Base-by-base conservation (phyloP, 2,797 vertebrate genomes). In the Microchirus variegatus region DNA sequence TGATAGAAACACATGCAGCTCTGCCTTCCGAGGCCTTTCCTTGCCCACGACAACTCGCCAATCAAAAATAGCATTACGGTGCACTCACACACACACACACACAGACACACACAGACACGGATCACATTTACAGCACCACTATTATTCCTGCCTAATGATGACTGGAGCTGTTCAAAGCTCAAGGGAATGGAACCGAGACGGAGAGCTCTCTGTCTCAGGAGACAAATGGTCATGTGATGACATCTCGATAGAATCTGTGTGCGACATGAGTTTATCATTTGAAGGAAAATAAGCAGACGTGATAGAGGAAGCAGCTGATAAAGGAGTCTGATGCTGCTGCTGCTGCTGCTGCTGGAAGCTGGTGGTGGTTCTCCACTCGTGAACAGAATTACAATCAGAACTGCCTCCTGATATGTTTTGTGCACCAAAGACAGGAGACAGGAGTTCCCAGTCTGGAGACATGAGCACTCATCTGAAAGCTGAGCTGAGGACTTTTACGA, bases 351-450 rank as follows among this genome's bases (percentile, higher is more conserved):
- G 48, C 45, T 65, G 62, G 22, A 22, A 22, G 22, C 50, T 67
- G 70, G 37, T 51, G 69, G 18, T 53, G 56, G 41, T 15, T 48
- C 58, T 80, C 59, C 53, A 63, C 37, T 53, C 74, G 78, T 89
- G 82, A 69, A 42, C 69, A 57, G 86, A 85, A 85, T 91, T 49
- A 77, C 60, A 89, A 90, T 63, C 0, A 71, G 53, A 67, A 10
- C 53, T 15, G 40, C 64, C 10, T 63, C 59, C 50, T 61, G 46
- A 65, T 50, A 17, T 42, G 45, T 22, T 67, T 48, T 77, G 59
- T 50, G 57, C 69, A 64, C 57, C 40, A 45, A 42, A 60, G 18
- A 58, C 57, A 51, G n/a, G n/a, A n/a, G 59, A 45, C 35, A 37
- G 22, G 22, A 70, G 53, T 41, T 53, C 22, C 53, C 53, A 11